Base-by-base conservation (phyloP, 2,797 vertebrate species). In the Microcaecilia unicolor region DNA sequence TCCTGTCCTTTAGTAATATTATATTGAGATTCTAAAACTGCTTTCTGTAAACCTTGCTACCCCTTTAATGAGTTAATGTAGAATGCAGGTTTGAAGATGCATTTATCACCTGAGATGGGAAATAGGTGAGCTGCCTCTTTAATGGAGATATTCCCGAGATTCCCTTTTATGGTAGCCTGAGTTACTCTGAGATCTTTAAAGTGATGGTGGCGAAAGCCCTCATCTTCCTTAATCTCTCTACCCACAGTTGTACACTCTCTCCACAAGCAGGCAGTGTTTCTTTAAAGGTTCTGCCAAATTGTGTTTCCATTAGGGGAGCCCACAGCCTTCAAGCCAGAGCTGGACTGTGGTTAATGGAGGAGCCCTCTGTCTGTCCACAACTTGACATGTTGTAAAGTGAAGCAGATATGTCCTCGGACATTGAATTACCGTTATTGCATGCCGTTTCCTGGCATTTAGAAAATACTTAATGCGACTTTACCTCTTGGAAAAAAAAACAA, bases 101-200 rank as follows among this genome's bases (percentile, higher is more conserved):
- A 33, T 18, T n/a, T 28, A 25, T 5, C 6, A 7, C 15, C 2
- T 23, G 7, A 1, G 6, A 22, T 31, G 44, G 25, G 11, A 7
- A 8, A 3, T n/a, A n/a, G n/a, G n/a, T n/a, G 9, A 10, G 11
- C 4, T 2, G 25, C 22, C 32, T 30, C 24, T 29, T 39, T 23
- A 50, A 28, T 35, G 45, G 45, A 51, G 23, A 25, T 31, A 21
- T 40, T 47, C 53, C 49, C 47, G 37, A 22, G 24, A n/a, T 25
- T 48, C 4, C 10, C 10, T 31, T 9, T 37, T n/a, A 4, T 9
- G 7, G 22, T 26, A 14, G 8, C 3, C 7, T 17, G 7, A 8
- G 34, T 23, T 32, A 36, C 39, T 54, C 38, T 40, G 37, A 32
- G 58, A 52, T 18, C n/a, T 33, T 12, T 35, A 40, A 53, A 57